Conservation (phyloP, 2,888 invertebrate genomes). For the Tetragnatha montana region DNA sequence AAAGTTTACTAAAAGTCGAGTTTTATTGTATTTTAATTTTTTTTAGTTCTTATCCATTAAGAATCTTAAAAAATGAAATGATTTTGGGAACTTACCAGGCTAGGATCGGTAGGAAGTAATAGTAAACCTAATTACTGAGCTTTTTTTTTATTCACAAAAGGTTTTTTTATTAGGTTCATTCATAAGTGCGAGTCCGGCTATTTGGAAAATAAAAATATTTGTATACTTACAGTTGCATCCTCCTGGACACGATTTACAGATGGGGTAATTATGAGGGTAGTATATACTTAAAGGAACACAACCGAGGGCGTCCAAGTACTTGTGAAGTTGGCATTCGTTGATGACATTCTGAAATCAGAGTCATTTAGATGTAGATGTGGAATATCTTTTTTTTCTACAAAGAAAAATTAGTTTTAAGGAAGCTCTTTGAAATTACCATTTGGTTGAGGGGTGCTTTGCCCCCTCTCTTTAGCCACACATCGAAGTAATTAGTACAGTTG, state of each 20-base stretch:
- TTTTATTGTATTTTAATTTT: too few species aligned
- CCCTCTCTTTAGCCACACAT: slow-evolving; percentile 5
- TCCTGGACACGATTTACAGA: slow-evolving; percentile 7
- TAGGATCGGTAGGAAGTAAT: too few species aligned
- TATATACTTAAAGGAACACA: slow-evolving; percentile 31
- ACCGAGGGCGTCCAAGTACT: not conserved
- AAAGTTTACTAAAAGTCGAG: too few species aligned
- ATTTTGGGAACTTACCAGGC: too few species aligned
- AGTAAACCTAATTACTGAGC: too few species aligned
- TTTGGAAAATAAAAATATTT: too few species aligned
- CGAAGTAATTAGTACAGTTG: slow-evolving; percentile 44
- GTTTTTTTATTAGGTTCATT: too few species aligned
- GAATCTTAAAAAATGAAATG: too few species aligned
- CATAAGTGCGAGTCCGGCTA: too few species aligned
- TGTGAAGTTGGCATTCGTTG: slow-evolving; percentile 34
- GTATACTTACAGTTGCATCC: slow-evolving; percentile 12
- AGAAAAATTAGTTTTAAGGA: too few species aligned
- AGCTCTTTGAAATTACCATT: slow-evolving; percentile 13
- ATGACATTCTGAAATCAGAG: slow-evolving; percentile 13
- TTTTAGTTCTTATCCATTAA: too few species aligned
- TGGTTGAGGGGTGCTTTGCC: slow-evolving; percentile 38
- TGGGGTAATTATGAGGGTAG: slow-evolving; percentile 28
- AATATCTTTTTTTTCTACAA: not conserved
- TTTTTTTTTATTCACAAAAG: too few species aligned
- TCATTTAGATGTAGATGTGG: not conserved